phyloP scores from a whole-genome alignment of 2,888 invertebrate genomes.

The Nasonovia ribisnigri region DNA sequence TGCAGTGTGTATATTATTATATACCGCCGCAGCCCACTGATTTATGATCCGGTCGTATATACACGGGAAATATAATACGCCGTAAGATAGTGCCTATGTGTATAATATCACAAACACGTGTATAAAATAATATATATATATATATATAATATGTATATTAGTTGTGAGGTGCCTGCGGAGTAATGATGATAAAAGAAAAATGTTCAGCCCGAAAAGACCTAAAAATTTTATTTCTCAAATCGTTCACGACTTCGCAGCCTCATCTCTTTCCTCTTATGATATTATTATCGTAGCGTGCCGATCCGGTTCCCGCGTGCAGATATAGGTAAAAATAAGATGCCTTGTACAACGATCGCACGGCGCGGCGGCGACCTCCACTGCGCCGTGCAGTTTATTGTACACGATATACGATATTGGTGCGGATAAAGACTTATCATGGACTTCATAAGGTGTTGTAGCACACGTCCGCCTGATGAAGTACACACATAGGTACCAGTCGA shows the following conservation, averaged over 20 bases:
- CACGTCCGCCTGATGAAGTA: not conserved
- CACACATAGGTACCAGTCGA: not conserved
- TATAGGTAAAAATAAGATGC: not conserved
- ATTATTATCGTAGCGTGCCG: not conserved
- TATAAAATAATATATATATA: not conserved
- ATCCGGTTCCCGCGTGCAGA: not conserved
- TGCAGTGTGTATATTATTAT: not conserved
- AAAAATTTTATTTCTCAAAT: not conserved
- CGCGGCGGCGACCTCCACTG: not conserved
- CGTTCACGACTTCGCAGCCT: not conserved
- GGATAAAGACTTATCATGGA: not conserved
- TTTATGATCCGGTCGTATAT: slow-evolving; percentile 44
- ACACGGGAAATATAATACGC: not conserved
- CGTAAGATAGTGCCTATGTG: not conserved
- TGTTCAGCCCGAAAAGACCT: not conserved
- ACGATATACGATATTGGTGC: not conserved
- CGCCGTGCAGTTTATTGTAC: not conserved
- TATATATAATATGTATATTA: not conserved
- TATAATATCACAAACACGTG: too few relatives aligned
- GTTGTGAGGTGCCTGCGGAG: not conserved
- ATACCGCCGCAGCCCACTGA: not conserved
- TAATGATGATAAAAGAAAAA: slow-evolving; percentile 1
- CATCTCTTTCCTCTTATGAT: not conserved
- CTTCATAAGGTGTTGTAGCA: not conserved
- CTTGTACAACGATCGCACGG: not conserved